These are phyloP conservation scores for Hypsopygia costalis DNA, from an alignment of 2,888 invertebrate species.

Conservation along the genomic window DNA sequence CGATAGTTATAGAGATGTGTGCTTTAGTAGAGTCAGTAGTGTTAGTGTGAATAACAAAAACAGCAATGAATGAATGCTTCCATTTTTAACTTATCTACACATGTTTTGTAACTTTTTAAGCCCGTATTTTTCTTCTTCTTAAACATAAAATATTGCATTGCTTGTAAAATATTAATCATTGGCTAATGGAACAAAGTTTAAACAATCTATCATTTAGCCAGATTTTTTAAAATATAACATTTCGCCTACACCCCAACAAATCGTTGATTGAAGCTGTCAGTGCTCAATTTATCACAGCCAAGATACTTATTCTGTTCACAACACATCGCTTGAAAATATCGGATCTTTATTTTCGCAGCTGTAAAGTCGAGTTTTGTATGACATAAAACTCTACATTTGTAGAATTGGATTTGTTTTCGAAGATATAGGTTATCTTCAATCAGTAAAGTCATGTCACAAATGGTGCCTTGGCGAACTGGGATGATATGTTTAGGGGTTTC, in stretches of 20 bases:
- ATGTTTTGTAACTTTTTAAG: no score
- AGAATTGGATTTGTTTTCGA: slow-evolving; percentile 23
- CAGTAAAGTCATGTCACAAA: slow-evolving; percentile 38
- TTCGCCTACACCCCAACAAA: slow-evolving; percentile 30
- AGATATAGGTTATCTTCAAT: slow-evolving; percentile 46
- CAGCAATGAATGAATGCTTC: no score
- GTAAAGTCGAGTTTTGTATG: slow-evolving; percentile 13
- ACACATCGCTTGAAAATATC: slow-evolving; percentile 5
- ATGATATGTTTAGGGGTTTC: slow-evolving; percentile 10
- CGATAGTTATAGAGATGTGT: no score
- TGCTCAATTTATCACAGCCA: slow-evolving; percentile 30
- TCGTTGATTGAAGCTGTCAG: slow-evolving; percentile 49
- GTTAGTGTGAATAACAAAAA: no score
- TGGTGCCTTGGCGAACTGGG: slow-evolving; percentile 1
- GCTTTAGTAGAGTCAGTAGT: no score
- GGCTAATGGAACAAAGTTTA: slow-evolving; percentile 8
- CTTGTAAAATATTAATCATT: slow-evolving; percentile 8
- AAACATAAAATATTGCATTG: no score
- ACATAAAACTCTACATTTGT: background rate
- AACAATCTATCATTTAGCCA: slow-evolving; percentile 23
- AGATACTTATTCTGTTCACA: slow-evolving; percentile 19
- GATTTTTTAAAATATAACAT: slow-evolving; percentile 33
- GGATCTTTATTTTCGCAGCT: slow-evolving; percentile 2
- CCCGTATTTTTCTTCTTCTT: no score
- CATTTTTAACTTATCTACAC: no score